Base-by-base conservation (phyloP, 2,113 vertebrate genomes). In the Barnardius zonarius region DNA sequence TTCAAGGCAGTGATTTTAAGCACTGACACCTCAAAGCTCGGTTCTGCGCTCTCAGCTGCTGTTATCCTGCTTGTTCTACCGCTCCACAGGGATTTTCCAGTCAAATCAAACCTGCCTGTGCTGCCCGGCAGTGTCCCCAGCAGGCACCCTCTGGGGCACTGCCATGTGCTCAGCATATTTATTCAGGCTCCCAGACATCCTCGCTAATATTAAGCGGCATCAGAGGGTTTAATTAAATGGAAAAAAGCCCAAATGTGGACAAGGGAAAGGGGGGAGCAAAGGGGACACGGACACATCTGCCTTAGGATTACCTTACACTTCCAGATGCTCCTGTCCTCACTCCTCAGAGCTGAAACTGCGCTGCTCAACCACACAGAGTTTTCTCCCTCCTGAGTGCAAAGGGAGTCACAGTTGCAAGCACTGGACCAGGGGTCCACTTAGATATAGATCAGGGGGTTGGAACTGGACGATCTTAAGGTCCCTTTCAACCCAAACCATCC, bases 221-320 rank as follows among this genome's bases (percentile, higher is more conserved):
- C 61, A 48, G 61, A 17, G 28, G 2, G 19, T 75, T 95, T 93
- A 92, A 94, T 93, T 82, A 91, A 86, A 55, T 54, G 73, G 72
- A 17, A 84, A 94, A 66, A 59, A 12, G 33, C 3, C 3, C 18
- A 54, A 66, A 44, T 12, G 24, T 31, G 62, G 54, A 39, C 9
- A 33, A 86, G 41, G 49, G 22, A 62, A 57, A 8, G 5, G 11
- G 16, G 22, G 31, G 37, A 61, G 67, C 72, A 48, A 68, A 39
- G 59, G 52, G 18, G 77, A 35, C 24, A 10, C 12, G 17, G 67
- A 41, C 35, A 39, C 66, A 76, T 61, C 69, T 86, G 86, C 30
- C 28, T 79, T 27, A 4, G 37, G 39, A 77, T 57, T 43, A 23
- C 69, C 61, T 91, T 64, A 27, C 75, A 86, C 48, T 17, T 17